phyloP scores from a whole-genome alignment of 2,797 vertebrate genomes.

The Varecia variegata region DNA sequence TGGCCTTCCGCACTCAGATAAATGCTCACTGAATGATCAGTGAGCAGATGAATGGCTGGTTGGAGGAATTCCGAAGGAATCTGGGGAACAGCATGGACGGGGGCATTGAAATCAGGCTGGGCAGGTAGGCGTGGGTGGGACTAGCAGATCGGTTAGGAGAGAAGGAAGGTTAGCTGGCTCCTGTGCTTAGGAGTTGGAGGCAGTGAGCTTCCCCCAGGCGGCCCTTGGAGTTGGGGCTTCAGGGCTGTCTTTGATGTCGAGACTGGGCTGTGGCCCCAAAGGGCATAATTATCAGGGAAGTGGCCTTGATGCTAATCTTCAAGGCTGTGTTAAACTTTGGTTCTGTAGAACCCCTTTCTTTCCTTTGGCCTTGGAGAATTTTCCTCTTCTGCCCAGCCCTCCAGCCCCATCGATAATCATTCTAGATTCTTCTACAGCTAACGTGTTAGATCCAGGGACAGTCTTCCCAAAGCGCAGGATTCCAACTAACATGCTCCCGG shows the following conservation, averaged over 20 bases:
- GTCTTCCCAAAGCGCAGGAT: not conserved
- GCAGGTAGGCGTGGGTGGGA: rapidly evolving
- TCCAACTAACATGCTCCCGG: not conserved
- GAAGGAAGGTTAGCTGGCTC: not conserved
- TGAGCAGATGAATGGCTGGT: no score
- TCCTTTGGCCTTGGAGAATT: slow-evolving; percentile 25
- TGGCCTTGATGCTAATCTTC: slow-evolving; percentile 33
- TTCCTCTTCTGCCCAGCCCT: not conserved
- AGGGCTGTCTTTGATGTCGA: slow-evolving; percentile 62
- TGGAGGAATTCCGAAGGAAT: not conserved
- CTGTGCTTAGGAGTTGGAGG: not conserved
- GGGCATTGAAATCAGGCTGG: not conserved
- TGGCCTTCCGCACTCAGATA: no score
- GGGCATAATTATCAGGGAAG: slow-evolving; percentile 61
- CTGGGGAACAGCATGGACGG: not conserved
- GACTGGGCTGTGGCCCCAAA: slow-evolving; percentile 36
- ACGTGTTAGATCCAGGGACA: not conserved
- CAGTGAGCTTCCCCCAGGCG: not conserved
- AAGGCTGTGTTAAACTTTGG: not conserved
- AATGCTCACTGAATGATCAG: not conserved
- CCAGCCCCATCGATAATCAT: slow-evolving; percentile 12
- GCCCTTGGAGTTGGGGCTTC: slow-evolving; percentile 23
- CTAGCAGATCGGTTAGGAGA: not conserved
- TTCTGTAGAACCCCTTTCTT: not conserved
- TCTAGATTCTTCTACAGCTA: slow-evolving; percentile 48